Percentiles rank a stretch among this genome's conserved stretches.
phyloP scores from a whole-genome alignment of 2,113 vertebrate species.

The Dromaius novaehollandiae region DNA sequence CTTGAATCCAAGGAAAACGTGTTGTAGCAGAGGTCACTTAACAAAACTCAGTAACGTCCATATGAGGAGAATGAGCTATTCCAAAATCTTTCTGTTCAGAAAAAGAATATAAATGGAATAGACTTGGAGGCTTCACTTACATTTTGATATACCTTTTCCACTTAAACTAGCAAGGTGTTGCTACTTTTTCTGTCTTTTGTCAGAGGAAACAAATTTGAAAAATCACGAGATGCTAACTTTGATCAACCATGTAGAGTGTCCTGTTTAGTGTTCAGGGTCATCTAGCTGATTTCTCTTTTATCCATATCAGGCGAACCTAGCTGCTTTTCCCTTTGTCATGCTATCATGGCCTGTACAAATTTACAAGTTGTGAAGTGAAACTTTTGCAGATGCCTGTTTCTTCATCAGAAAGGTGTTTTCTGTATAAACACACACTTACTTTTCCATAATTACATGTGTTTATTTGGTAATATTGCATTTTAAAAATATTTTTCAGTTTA shows the following conservation, averaged over 20 bases:
- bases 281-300: neutral
- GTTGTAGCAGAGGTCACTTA: neutral
- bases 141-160: neutral
- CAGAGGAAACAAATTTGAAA: neutral
- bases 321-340: neutral
- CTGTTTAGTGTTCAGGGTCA: neutral
- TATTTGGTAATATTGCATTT: neutral
- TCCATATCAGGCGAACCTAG: neutral
- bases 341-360: neutral
- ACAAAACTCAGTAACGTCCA: neutral
- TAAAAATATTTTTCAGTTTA: neutral
- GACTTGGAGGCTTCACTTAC: neutral
- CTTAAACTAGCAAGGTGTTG: neutral
- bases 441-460: neutral
- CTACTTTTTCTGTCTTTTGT: neutral
- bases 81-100: neutral
- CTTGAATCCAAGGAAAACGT: constrained; percentile 22
- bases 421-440: neutral
- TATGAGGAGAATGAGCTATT: neutral
- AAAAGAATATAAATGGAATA: neutral
- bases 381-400: neutral
- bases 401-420: neutral
- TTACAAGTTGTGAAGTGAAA: neutral
- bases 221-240: neutral
- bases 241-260: neutral